phyloP scores from a whole-genome alignment of 1,140 invertebrate species.

The Lucilia sericata region DNA sequence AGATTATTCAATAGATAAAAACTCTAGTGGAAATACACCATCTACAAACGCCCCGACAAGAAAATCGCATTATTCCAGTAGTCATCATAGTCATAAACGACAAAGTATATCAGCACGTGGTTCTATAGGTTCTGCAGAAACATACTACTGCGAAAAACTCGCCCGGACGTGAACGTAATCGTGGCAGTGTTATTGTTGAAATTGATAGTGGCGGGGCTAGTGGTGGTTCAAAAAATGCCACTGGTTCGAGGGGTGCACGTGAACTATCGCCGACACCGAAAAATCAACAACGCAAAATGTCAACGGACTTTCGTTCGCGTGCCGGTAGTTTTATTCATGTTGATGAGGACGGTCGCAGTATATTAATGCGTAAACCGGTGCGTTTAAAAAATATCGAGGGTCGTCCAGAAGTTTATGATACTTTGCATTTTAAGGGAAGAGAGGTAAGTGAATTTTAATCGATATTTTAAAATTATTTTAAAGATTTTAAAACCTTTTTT shows the following conservation, averaged over 20 bases:
- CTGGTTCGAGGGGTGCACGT: constrained; percentile 57
- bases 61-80: background rate
- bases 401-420: constrained; percentile 74
- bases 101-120: constrained; percentile 58
- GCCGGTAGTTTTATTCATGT: constrained; percentile 65
- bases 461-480: background rate
- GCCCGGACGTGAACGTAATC: constrained; percentile 42
- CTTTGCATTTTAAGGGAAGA: constrained; percentile 71
- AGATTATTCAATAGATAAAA: background rate
- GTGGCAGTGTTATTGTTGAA: constrained; percentile 60
- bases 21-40: background rate
- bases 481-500: no score
- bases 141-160: constrained; percentile 20
- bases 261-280: constrained; percentile 66
- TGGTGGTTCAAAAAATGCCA: constrained; percentile 29
- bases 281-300: constrained; percentile 63
- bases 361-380: constrained; percentile 71
- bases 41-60: constrained; percentile 53
- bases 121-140: background rate
- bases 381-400: constrained; percentile 73
- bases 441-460: constrained; percentile 67
- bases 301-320: constrained; percentile 65
- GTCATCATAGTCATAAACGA: constrained; percentile 53
- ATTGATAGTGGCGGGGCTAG: constrained; percentile 43
- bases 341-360: constrained; percentile 63